These are phyloP conservation scores for Drosophila aldrichi DNA, from an alignment of 2,888 invertebrate species.

Conservation along the genomic window DNA sequence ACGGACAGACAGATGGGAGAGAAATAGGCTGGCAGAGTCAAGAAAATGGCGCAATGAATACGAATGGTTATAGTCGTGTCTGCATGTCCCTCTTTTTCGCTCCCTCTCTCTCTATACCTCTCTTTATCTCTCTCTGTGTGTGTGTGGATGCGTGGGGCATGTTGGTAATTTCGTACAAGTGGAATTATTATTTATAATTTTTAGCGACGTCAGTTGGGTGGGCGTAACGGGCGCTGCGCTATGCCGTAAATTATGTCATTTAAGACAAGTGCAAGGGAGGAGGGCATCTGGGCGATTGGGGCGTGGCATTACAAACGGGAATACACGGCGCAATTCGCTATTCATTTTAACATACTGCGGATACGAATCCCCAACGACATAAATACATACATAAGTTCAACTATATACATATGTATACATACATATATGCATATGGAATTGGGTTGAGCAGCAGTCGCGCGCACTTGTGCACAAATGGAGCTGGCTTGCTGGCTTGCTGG, in stretches of 20 bases:
- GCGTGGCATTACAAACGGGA: neutral
- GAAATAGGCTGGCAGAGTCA: conserved; percentile 63
- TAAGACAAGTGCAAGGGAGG: conserved; percentile 69
- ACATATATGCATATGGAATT: conserved; percentile 68
- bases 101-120: no score
- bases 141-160: conserved; percentile 57
- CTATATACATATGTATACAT: conserved; percentile 44
- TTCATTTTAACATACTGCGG: conserved; percentile 65
- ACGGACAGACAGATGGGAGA: conserved; percentile 22
- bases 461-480: conserved; percentile 51
- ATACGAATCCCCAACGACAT: conserved; percentile 60
- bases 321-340: conserved; percentile 44
- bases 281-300: neutral
- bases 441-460: conserved; percentile 64
- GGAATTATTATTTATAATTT: conserved; percentile 81
- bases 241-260: conserved; percentile 79
- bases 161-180: conserved; percentile 80
- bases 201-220: conserved; percentile 78
- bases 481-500: conserved; percentile 2
- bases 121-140: neutral
- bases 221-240: conserved; percentile 80
- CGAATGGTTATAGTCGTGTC: conserved; percentile 62
- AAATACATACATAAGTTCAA: conserved; percentile 51
- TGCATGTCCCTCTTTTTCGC: conserved; percentile 16
- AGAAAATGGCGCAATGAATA: conserved; percentile 70